A percentile compares a stretch with the other conserved stretches of the same genome.
Evolutionary conservation across 2,113 vertebrate genomes (phyloP).

Genomic region (Erythrocercus mccallii): DNA sequence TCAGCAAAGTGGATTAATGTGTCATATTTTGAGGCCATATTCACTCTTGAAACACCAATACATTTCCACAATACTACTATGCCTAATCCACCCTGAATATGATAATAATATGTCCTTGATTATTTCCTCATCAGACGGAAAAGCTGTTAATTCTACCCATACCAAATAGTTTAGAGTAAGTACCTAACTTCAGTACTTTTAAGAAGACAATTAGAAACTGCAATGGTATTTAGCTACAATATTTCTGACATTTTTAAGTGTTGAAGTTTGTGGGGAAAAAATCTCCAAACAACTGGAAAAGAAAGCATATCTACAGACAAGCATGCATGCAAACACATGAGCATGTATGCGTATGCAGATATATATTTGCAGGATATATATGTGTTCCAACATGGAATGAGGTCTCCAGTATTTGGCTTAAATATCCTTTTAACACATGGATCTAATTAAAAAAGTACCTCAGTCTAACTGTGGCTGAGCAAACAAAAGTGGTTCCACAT

Average conservation of each 20-base stretch:
- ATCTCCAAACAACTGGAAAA: background rate
- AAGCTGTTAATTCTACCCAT: background rate
- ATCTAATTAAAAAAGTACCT: constrained; percentile 36
- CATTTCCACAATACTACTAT: background rate
- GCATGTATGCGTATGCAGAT: background rate
- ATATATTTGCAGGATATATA: background rate
- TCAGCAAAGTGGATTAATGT: background rate
- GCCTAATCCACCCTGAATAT: background rate
- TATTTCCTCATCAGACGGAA: background rate
- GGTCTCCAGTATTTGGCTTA: constrained; percentile 18
- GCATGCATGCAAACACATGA: background rate
- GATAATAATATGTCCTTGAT: background rate
- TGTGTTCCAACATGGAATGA: background rate
- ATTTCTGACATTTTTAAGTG: background rate
- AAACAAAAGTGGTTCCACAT: constrained; percentile 67
- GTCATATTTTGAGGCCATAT: background rate
- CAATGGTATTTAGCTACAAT: background rate
- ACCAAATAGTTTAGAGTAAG: background rate
- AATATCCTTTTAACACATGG: constrained; percentile 25
- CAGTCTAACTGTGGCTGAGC: background rate
- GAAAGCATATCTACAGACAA: background rate
- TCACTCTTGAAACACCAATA: background rate
- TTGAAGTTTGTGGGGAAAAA: background rate
- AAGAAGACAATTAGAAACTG: background rate
- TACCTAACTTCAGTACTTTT: background rate